A percentile compares a stretch with the other conserved stretches of the same genome.
phyloP scores from a whole-genome alignment of 2,797 vertebrate species.

The Muraenolepis orangiensis region DNA sequence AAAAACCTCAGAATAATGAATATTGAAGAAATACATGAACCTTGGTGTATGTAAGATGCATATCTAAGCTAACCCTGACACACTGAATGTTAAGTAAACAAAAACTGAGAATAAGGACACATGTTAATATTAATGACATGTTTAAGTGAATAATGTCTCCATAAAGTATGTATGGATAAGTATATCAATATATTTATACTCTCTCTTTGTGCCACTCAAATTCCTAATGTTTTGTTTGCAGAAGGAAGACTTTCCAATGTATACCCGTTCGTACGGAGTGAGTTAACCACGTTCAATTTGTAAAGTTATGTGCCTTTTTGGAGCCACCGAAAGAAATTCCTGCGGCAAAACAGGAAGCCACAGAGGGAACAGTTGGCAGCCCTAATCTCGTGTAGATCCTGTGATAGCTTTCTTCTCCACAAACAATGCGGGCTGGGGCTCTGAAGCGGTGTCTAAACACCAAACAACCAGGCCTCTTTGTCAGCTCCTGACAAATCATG shows the following conservation, averaged over 20 bases:
- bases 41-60: not conserved
- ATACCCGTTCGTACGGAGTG: constrained; percentile 36
- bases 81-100: not conserved
- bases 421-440: constrained; percentile 61
- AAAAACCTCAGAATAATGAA: too few relatives aligned
- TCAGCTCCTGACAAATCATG: constrained; percentile 33
- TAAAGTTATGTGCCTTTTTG: constrained; percentile 63
- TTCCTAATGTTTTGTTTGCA: not conserved
- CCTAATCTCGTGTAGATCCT: constrained; percentile 84
- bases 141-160: not conserved
- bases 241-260: not conserved
- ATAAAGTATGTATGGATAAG: not conserved
- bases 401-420: constrained; percentile 69
- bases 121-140: not conserved
- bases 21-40: not conserved
- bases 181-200: not conserved
- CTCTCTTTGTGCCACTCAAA: not conserved
- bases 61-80: not conserved
- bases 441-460: constrained; percentile 49
- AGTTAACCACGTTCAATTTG: constrained; percentile 54
- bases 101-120: not conserved
- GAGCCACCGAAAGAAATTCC: constrained; percentile 77
- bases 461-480: constrained; percentile 40
- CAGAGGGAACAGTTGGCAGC: constrained; percentile 79
- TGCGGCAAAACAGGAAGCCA: constrained; percentile 85